Evolutionary conservation across 2,888 invertebrate genomes (phyloP).

Genomic region (Lithophane ornitopus): DNA sequence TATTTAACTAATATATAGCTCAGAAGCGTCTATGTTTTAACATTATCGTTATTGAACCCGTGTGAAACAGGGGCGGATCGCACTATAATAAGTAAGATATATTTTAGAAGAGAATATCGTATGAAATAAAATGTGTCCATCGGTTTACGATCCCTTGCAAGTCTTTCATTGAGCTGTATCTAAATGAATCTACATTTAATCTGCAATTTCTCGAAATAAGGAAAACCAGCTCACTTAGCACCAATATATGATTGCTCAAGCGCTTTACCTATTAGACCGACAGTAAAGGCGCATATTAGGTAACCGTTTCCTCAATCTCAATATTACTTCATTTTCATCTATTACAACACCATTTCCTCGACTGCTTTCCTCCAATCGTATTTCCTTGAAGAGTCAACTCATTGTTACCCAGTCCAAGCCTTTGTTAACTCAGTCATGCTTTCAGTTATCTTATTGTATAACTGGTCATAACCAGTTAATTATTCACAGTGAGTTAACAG

Average conservation of each 20-base stretch:
- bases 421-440: constrained; percentile 65
- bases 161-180: background rate
- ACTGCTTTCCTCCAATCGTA: constrained; percentile 41
- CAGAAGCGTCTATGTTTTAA: too few relatives aligned
- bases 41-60: too few relatives aligned
- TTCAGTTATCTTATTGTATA: constrained; percentile 66
- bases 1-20: too few relatives aligned
- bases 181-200: background rate
- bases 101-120: background rate
- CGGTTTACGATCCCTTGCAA: background rate
- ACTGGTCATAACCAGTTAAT: constrained; percentile 67
- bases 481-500: constrained; percentile 71
- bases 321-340: constrained; percentile 46
- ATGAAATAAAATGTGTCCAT: background rate
- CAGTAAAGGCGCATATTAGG: constrained; percentile 22
- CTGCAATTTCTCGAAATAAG: background rate
- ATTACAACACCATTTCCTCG: constrained; percentile 50
- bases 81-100: too few relatives aligned
- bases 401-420: constrained; percentile 43
- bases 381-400: constrained; percentile 42
- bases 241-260: constrained; percentile 19
- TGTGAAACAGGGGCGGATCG: too few relatives aligned
- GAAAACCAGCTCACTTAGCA: background rate
- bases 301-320: constrained; percentile 49
- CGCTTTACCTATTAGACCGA: background rate